Evolutionary conservation across 2,888 invertebrate species (phyloP).

Genomic region (Sclerodermus sp.): DNA sequence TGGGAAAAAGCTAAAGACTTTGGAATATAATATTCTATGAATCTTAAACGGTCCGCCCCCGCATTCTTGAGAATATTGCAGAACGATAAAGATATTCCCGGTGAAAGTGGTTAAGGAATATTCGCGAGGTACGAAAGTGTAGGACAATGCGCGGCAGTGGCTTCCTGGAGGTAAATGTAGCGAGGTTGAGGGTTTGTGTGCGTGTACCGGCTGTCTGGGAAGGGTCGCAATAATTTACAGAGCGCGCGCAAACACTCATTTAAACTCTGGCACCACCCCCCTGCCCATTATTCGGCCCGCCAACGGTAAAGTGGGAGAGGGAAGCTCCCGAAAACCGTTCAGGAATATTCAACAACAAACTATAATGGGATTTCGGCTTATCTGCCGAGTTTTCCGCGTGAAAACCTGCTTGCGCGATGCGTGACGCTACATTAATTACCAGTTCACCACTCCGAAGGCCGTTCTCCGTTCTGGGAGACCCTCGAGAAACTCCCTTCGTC

Average conservation of each 20-base stretch:
- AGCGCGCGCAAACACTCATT: constrained; percentile 46
- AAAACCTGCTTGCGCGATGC: constrained; percentile 29
- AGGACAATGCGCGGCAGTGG: constrained; percentile 5
- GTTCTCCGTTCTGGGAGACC: constrained; percentile 5
- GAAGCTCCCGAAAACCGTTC: neutral
- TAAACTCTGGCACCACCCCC: constrained; percentile 42
- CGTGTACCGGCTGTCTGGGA: constrained; percentile 16
- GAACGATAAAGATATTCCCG: neutral
- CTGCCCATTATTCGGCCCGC: constrained; percentile 34
- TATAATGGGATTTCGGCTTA: constrained; percentile 53
- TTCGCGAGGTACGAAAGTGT: constrained; percentile 3
- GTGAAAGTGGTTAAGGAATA: neutral
- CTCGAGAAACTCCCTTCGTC: too few species aligned
- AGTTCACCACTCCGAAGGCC: constrained; percentile 19
- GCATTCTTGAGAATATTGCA: too few species aligned
- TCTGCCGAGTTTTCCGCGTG: constrained; percentile 38
- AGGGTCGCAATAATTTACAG: constrained; percentile 43
- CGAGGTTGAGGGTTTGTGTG: neutral
- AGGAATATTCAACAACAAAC: constrained; percentile 45
- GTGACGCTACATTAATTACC: constrained; percentile 43
- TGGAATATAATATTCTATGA: too few species aligned
- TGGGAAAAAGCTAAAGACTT: too few species aligned
- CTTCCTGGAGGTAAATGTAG: neutral
- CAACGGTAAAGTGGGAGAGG: neutral
- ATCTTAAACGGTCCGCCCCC: too few species aligned